Percentiles rank a stretch among this genome's conserved stretches.
Evolutionary conservation across 1,140 invertebrate genomes (phyloP).

Genomic region (Cecropterus lyciades): DNA sequence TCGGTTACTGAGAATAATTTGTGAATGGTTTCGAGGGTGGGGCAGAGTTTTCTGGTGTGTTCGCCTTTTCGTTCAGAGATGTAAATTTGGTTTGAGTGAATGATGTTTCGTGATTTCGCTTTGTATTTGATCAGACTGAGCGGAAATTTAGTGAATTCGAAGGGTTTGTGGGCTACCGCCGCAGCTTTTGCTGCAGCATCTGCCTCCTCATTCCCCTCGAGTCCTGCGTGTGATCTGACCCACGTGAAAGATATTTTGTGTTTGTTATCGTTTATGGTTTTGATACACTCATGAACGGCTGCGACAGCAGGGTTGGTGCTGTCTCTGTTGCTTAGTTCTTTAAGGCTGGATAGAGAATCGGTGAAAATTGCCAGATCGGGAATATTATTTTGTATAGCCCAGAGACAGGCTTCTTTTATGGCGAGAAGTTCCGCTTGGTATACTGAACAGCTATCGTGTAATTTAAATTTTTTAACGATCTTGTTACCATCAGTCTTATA

Average conservation of each 20-base stretch:
- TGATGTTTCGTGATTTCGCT: no score
- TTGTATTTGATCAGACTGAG: no score
- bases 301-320: background rate
- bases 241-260: background rate
- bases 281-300: background rate
- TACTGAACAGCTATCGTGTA: slow-evolving; percentile 2
- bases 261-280: background rate
- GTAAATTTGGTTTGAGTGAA: no score
- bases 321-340: slow-evolving; percentile 1
- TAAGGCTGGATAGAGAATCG: background rate
- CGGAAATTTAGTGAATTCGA: no score
- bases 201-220: no score
- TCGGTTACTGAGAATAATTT: no score
- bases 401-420: background rate
- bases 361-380: background rate
- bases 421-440: slow-evolving; percentile 16
- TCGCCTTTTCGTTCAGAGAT: no score
- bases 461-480: background rate
- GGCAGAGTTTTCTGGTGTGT: no score
- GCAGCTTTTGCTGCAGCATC: background rate
- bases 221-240: background rate
- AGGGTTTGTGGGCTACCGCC: no score
- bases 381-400: background rate
- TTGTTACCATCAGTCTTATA: background rate
- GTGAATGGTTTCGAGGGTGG: no score